Conservation (phyloP, 2,113 vertebrate genomes). For the Galbula dea region DNA sequence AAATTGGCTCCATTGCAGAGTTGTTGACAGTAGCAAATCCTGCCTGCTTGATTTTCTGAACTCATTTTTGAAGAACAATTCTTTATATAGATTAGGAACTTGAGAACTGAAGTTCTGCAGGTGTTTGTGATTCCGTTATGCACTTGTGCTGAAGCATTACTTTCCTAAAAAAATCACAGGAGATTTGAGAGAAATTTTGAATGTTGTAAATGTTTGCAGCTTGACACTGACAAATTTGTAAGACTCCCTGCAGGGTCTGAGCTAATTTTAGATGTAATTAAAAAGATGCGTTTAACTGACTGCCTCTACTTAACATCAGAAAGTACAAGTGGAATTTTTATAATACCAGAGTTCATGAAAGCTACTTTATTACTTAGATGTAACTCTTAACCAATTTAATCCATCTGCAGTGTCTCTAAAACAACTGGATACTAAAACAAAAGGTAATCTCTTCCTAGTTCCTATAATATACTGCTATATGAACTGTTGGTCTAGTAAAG, state of each 20-base stretch:
- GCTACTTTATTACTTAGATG: not conserved
- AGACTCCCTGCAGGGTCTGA: not conserved
- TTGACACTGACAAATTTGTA: not conserved
- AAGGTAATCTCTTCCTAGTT: not conserved
- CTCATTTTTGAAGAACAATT: not conserved
- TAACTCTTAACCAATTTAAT: not conserved
- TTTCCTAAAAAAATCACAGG: not conserved
- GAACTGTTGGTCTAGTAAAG: not conserved
- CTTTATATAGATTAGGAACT: not conserved
- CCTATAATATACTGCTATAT: not conserved
- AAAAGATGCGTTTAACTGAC: not conserved
- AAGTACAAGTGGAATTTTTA: not conserved
- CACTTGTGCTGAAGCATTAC: not conserved
- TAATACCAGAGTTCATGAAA: not conserved
- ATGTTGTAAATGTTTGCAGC: not conserved
- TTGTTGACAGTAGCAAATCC: not conserved
- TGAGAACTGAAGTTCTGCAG: not conserved
- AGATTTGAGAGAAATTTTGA: not conserved
- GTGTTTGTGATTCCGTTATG: not conserved
- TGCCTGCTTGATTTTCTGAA: not conserved
- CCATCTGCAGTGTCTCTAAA: not conserved
- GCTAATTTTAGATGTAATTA: conserved; percentile 28
- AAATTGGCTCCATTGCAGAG: not conserved
- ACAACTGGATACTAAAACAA: not conserved
- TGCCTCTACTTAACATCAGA: not conserved